Evolutionary conservation across 2,888 invertebrate genomes (phyloP).

Genomic region (Brachycybe producta): DNA sequence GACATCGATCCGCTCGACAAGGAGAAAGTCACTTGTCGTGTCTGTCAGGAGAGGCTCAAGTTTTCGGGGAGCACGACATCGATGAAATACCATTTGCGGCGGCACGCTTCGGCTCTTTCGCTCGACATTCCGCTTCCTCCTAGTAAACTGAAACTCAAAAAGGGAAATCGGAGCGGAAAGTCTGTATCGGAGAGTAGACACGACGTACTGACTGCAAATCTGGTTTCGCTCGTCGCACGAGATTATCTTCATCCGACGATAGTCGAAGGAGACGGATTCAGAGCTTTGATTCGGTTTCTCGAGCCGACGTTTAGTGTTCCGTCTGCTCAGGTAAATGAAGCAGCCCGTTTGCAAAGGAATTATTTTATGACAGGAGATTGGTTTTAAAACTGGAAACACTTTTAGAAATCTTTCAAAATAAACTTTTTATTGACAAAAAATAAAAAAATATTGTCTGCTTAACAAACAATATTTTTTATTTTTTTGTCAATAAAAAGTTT

Average conservation of each 20-base stretch:
- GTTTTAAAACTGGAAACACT: no score
- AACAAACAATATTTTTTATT: no score
- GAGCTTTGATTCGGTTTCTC: background rate
- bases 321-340: slow-evolving; percentile 6
- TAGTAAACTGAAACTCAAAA: slow-evolving; percentile 1
- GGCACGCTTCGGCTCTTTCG: slow-evolving; percentile 2
- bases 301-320: background rate
- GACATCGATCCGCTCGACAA: background rate
- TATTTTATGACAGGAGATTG: no score
- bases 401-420: no score
- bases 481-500: no score
- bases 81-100: slow-evolving; percentile 4
- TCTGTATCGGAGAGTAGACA: background rate
- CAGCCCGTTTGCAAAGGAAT: no score
- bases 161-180: background rate
- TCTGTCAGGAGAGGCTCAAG: slow-evolving; percentile 1
- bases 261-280: slow-evolving; percentile 1
- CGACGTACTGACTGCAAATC: slow-evolving; percentile 5
- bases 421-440: no score
- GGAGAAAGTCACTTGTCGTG: background rate
- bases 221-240: background rate
- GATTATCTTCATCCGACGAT: background rate
- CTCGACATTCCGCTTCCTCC: slow-evolving; percentile 3
- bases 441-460: no score
- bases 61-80: slow-evolving; percentile 7